Percentiles rank a stretch among this genome's conserved stretches.
Conservation (phyloP, 2,113 vertebrate genomes). For the Equus quagga region DNA sequence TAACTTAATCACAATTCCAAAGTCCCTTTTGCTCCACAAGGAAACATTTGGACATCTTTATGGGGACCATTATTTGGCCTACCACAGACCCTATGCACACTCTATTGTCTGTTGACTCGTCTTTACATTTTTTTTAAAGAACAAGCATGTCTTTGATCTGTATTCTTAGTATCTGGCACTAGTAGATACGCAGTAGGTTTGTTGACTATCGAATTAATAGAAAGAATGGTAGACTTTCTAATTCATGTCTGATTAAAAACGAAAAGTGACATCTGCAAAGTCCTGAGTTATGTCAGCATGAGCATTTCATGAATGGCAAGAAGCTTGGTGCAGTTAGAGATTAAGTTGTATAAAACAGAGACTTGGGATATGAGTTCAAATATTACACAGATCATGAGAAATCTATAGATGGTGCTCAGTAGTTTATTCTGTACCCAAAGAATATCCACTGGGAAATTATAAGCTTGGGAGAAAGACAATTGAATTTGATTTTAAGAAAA, state of each 20-base stretch:
- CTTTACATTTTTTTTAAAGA: background rate
- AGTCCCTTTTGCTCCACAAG: background rate
- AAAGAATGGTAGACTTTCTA: background rate
- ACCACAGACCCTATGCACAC: background rate
- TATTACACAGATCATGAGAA: background rate
- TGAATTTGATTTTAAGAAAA: background rate
- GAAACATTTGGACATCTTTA: background rate
- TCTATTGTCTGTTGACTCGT: background rate
- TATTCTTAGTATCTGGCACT: background rate
- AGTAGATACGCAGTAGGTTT: background rate
- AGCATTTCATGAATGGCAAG: background rate
- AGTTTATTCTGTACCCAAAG: conserved; percentile 25
- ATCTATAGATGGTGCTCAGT: background rate
- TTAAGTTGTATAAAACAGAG: background rate
- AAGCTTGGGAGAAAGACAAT: background rate
- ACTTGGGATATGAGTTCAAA: background rate
- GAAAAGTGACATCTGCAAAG: background rate
- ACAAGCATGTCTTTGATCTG: background rate
- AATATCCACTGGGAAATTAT: background rate
- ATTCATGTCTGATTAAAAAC: background rate
- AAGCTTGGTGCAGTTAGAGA: background rate
- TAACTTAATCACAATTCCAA: background rate
- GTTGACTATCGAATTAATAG: background rate
- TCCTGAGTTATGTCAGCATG: background rate
- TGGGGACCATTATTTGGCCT: background rate